phyloP scores from a whole-genome alignment of 2,797 vertebrate genomes.

The Taenioides sp. region DNA sequence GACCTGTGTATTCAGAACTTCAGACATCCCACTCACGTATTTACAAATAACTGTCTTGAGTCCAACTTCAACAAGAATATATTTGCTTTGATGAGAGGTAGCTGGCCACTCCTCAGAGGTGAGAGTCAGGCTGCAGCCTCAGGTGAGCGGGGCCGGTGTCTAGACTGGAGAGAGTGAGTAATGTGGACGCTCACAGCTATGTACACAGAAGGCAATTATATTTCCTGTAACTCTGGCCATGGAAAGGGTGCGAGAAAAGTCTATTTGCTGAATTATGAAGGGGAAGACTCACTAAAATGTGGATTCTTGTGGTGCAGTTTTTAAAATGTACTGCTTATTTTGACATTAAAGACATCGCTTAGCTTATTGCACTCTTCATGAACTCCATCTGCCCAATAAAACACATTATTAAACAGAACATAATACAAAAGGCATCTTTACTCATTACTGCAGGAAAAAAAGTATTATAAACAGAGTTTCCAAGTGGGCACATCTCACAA shows the following conservation, averaged over 20 bases:
- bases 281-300: constrained; percentile 9
- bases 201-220: constrained; percentile 40
- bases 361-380: constrained; percentile 2
- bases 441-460: constrained; percentile 11
- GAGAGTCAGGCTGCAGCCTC: constrained; percentile 13
- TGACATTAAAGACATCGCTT: neutral
- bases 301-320: constrained; percentile 10
- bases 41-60: neutral
- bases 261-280: constrained; percentile 16
- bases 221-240: constrained; percentile 38
- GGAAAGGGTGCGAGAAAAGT: constrained; percentile 33
- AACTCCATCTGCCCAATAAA: constrained; percentile 33
- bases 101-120: constrained; percentile 5
- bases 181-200: constrained; percentile 37
- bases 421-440: constrained; percentile 25
- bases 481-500: constrained; percentile 24
- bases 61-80: neutral
- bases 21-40: neutral
- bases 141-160: constrained; percentile 62
- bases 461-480: constrained; percentile 16
- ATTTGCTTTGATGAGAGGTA: neutral
- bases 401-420: constrained; percentile 29
- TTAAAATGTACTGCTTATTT: constrained; percentile 5
- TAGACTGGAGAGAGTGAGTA: constrained; percentile 73
- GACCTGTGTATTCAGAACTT: neutral